These are phyloP conservation scores for Caenorhabditis doughertyi DNA, from an alignment of 2,888 invertebrate genomes.

Conservation along the genomic window DNA sequence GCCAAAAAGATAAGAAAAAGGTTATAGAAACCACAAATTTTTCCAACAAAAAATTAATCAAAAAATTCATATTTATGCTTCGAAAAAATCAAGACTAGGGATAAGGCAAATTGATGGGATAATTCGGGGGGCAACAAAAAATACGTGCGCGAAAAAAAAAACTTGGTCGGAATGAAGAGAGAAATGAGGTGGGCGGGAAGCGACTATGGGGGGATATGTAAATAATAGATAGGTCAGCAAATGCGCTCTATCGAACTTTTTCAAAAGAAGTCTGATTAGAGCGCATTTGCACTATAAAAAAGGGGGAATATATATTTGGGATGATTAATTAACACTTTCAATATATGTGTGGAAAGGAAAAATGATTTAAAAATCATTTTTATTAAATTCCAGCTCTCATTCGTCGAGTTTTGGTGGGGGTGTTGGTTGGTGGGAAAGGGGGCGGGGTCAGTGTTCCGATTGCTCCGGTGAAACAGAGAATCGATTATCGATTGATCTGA, in stretches of 20 bases:
- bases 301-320: not conserved
- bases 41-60: too few relatives aligned
- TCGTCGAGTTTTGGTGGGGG: not conserved
- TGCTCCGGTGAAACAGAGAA: too few relatives aligned
- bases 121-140: not conserved
- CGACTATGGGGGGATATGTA: not conserved
- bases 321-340: not conserved
- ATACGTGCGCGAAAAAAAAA: not conserved
- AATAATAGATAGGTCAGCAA: too few relatives aligned
- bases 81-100: not conserved
- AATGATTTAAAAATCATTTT: not conserved
- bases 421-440: too few relatives aligned
- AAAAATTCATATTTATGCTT: too few relatives aligned
- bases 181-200: not conserved
- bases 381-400: not conserved
- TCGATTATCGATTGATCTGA: not conserved
- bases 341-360: not conserved
- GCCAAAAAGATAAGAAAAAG: too few relatives aligned
- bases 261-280: not conserved
- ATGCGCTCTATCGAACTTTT: not conserved
- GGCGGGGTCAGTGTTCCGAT: too few relatives aligned
- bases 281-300: not conserved
- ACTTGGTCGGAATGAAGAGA: slow-evolving; percentile 1
- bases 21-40: too few relatives aligned
- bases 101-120: not conserved